phyloP scores from a whole-genome alignment of 2,888 invertebrate species.

The Clivina fossor region DNA sequence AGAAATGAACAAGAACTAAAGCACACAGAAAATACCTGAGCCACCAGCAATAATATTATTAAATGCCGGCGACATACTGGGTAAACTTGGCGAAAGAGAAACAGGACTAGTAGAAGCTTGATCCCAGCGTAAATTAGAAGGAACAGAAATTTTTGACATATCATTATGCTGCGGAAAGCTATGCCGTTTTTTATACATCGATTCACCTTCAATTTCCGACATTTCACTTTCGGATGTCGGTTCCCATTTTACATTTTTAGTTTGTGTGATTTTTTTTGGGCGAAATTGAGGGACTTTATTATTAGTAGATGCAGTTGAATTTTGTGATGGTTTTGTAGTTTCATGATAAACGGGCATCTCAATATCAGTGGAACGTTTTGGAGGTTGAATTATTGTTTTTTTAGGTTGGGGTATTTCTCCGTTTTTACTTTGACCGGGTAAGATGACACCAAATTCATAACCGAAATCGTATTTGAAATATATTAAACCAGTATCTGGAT shows the following conservation, averaged over 20 bases:
- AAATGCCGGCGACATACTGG: conserved; percentile 60
- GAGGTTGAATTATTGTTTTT: conserved; percentile 56
- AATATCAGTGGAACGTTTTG: conserved; percentile 61
- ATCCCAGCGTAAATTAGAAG: conserved; percentile 50
- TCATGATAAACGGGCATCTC: conserved; percentile 71
- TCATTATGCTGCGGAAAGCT: conserved; percentile 50
- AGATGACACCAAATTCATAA: conserved; percentile 74
- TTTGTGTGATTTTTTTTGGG: conserved; percentile 51
- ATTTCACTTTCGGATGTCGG: conserved; percentile 65
- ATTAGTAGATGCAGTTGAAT: conserved; percentile 18
- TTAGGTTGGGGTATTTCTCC: conserved; percentile 52
- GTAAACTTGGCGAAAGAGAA: conserved; percentile 62
- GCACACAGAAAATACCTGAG: conserved; percentile 40
- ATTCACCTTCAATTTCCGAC: conserved; percentile 59
- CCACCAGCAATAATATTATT: conserved; percentile 45
- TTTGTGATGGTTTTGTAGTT: conserved; percentile 49
- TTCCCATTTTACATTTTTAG: conserved; percentile 58
- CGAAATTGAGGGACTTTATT: conserved; percentile 48
- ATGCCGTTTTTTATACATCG: conserved; percentile 51
- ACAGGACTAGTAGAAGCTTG: conserved; percentile 59
- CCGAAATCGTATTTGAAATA: conserved; percentile 83
- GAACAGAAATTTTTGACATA: conserved; percentile 37
- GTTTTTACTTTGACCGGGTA: conserved; percentile 66
- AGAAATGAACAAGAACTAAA: background rate
- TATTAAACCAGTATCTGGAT: conserved; percentile 73